phyloP scores from a whole-genome alignment of 2,888 invertebrate species.

The Oscheius myriophilus region DNA sequence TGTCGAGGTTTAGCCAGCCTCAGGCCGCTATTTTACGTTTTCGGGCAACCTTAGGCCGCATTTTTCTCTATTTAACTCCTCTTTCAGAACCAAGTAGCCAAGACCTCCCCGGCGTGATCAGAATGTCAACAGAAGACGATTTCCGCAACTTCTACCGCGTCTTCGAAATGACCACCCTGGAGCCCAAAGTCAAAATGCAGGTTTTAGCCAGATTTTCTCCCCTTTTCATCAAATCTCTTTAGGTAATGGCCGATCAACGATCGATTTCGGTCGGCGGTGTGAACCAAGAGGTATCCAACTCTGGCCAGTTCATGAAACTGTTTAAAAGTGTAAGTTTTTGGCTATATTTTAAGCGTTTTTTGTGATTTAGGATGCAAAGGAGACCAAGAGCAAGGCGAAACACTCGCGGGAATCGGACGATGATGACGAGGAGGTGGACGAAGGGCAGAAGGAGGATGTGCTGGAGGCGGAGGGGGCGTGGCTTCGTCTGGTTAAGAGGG shows the following conservation, averaged over 20 bases:
- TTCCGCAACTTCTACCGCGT: conserved; percentile 58
- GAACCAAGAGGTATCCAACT: conserved; percentile 47
- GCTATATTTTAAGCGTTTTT: background rate
- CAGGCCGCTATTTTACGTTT: background rate
- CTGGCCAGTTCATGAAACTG: conserved; percentile 50
- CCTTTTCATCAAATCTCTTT: background rate
- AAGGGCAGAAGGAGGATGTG: conserved; percentile 28
- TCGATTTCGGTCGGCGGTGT: conserved; percentile 47
- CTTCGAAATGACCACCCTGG: conserved; percentile 65
- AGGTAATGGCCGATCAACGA: conserved; percentile 36
- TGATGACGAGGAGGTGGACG: conserved; percentile 52
- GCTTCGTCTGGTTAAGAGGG: conserved; percentile 5
- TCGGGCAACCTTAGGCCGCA: no score
- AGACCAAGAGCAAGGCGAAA: conserved; percentile 35
- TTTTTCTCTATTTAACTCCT: background rate
- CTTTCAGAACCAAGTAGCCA: no score
- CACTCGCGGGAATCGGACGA: conserved; percentile 49
- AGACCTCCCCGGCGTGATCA: conserved; percentile 14
- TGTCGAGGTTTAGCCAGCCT: no score
- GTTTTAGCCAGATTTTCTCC: conserved; percentile 8
- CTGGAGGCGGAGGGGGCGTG: conserved; percentile 28
- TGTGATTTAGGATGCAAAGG: conserved; percentile 38
- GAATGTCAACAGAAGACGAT: conserved; percentile 36
- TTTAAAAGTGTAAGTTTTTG: conserved; percentile 41
- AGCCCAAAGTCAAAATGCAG: conserved; percentile 39